Conservation (phyloP, 2,113 vertebrate species). For the Sterna hirundo region DNA sequence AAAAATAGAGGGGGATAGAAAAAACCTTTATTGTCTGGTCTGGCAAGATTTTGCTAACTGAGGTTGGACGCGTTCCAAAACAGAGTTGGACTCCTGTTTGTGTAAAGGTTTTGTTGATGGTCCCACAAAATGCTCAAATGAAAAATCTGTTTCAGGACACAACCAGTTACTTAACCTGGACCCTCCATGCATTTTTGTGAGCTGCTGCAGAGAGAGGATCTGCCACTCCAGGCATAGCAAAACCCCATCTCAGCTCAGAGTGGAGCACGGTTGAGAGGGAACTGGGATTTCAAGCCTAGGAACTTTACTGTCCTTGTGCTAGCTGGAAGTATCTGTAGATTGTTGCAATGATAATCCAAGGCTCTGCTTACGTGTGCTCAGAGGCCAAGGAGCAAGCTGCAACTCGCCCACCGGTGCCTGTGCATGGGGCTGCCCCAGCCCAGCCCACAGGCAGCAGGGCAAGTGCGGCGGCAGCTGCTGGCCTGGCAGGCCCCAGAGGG, state of each 20-base stretch:
- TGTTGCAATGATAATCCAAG: neutral
- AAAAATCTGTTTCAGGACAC: neutral
- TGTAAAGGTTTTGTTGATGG: neutral
- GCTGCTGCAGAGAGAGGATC: neutral
- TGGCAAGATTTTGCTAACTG: neutral
- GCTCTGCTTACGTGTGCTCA: neutral
- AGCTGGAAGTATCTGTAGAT: neutral
- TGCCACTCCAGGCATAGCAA: neutral
- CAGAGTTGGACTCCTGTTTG: neutral
- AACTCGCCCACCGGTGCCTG: rapidly evolving
- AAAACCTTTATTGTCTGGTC: neutral
- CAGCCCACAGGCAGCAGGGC: neutral
- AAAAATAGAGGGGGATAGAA: neutral
- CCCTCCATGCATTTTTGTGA: neutral
- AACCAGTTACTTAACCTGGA: neutral
- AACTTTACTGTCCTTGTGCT: neutral
- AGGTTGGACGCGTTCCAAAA: neutral
- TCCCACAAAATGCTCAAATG: neutral
- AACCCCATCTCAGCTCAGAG: neutral
- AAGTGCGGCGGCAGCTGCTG: neutral
- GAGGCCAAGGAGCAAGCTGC: neutral
- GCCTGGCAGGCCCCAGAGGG: neutral
- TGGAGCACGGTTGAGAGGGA: neutral
- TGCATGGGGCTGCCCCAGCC: rapidly evolving
- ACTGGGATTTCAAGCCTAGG: neutral